Conservation (phyloP, 2,888 invertebrate genomes). For the Augochlorella aurata region DNA sequence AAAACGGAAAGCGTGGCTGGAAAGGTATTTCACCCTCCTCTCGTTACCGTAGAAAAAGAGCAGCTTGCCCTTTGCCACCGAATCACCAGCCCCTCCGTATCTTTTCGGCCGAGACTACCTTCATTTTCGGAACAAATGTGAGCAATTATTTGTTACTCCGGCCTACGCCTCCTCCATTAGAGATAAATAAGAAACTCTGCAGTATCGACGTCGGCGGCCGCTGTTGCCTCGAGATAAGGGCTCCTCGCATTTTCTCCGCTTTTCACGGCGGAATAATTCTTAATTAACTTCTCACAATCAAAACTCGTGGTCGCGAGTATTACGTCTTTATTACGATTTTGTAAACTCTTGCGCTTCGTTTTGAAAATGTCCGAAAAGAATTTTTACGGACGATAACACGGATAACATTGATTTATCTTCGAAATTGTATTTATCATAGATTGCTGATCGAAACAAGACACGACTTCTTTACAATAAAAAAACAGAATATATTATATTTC, state of each 20-base stretch:
- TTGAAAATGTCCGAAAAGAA: no score
- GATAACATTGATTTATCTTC: no score
- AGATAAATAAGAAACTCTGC: conserved; percentile 37
- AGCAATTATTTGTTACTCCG: conserved; percentile 40
- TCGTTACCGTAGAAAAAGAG: conserved; percentile 44
- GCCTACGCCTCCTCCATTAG: conserved; percentile 29
- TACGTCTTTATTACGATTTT: not conserved
- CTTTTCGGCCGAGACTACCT: conserved; percentile 17
- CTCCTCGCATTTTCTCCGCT: not conserved
- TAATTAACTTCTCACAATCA: not conserved
- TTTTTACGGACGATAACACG: no score
- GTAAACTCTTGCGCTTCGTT: no score
- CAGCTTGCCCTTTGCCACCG: conserved; percentile 44
- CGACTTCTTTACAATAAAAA: no score
- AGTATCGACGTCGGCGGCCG: not conserved
- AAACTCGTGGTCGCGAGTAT: not conserved
- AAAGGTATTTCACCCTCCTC: conserved; percentile 43
- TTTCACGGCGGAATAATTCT: not conserved
- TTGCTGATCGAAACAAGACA: no score
- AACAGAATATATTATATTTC: no score
- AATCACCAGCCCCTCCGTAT: conserved; percentile 32
- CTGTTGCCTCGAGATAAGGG: not conserved
- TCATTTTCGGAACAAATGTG: conserved; percentile 50
- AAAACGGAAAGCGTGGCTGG: conserved; percentile 37
- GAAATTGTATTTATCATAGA: no score